Conservation (phyloP, 2,113 vertebrate genomes). For the Ellobius talpinus region DNA sequence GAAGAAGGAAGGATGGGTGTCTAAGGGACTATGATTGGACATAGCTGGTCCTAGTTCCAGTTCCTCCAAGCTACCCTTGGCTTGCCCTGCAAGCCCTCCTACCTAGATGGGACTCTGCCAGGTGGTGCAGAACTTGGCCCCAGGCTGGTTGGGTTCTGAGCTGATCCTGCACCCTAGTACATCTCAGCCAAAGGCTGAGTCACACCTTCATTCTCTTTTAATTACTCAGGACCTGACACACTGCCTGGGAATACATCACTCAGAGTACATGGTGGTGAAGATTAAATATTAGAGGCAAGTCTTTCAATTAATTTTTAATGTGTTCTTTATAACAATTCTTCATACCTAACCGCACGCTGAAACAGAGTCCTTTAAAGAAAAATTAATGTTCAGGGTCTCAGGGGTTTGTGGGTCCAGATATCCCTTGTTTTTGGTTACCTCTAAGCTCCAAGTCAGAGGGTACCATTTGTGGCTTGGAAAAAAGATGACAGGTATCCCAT, state of each 20-base stretch:
- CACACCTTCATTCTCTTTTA: conserved; percentile 42
- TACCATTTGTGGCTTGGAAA: neutral
- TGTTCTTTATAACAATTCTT: conserved; percentile 69
- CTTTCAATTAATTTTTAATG: conserved; percentile 75
- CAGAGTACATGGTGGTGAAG: conserved; percentile 63
- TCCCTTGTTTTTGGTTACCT: neutral
- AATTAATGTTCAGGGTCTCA: conserved; percentile 51
- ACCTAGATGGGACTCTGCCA: neutral
- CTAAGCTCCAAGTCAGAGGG: neutral
- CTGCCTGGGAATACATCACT: conserved; percentile 65
- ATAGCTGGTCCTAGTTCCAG: neutral
- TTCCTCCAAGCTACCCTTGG: neutral
- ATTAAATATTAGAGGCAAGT: conserved; percentile 79
- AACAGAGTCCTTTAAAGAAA: conserved; percentile 64
- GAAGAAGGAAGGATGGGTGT: neutral
- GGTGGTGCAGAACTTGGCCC: neutral
- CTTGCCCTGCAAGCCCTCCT: neutral
- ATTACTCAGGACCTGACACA: conserved; percentile 66
- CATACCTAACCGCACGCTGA: conserved; percentile 51
- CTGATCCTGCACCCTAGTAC: neutral
- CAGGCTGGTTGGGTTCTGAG: neutral
- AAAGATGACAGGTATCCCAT: neutral
- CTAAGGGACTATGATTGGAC: neutral
- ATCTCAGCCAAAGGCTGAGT: neutral
- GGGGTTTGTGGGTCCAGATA: neutral